A percentile compares a stretch with the other conserved stretches of the same genome.
Evolutionary conservation across 2,113 vertebrate species (phyloP).

Genomic region (Edolisoma coerulescens): DNA sequence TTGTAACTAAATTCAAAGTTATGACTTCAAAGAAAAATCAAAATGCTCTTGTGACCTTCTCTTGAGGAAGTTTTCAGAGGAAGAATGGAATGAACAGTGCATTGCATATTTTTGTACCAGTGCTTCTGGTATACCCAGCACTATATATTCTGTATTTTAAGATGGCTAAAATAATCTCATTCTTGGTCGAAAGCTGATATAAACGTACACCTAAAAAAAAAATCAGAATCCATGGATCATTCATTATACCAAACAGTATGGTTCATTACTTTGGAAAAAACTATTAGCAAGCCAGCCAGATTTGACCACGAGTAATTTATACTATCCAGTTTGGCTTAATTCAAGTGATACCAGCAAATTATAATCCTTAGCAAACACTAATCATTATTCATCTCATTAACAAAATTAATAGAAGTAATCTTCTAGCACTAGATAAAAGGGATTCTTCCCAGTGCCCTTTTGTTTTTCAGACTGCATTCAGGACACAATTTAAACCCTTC

Average conservation of each 20-base stretch:
- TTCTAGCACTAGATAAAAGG: not conserved
- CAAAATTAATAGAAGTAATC: constrained; percentile 10
- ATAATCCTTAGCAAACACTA: constrained; percentile 15
- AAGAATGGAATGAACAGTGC: not conserved
- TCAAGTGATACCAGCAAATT: not conserved
- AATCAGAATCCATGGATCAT: not conserved
- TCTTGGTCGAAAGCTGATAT: not conserved
- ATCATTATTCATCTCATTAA: constrained; percentile 6
- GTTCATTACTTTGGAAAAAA: not conserved
- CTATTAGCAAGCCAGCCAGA: not conserved
- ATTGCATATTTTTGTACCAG: not conserved
- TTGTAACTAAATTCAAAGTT: not conserved
- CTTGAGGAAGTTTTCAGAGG: not conserved
- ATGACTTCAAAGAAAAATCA: not conserved
- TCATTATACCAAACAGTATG: not conserved
- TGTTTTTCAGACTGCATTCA: not conserved
- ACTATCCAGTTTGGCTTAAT: not conserved
- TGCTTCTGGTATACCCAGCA: not conserved
- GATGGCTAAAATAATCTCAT: not conserved
- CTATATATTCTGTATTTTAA: not conserved
- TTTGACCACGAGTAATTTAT: not conserved
- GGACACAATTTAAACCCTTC: not conserved
- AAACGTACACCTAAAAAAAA: not conserved
- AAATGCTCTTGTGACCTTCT: not conserved
- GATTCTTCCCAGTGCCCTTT: not conserved